Evolutionary conservation across 37 sponge, comb jelly and placozoan genomes (phyloP).

Genomic region (Chondrosia reniformis): DNA sequence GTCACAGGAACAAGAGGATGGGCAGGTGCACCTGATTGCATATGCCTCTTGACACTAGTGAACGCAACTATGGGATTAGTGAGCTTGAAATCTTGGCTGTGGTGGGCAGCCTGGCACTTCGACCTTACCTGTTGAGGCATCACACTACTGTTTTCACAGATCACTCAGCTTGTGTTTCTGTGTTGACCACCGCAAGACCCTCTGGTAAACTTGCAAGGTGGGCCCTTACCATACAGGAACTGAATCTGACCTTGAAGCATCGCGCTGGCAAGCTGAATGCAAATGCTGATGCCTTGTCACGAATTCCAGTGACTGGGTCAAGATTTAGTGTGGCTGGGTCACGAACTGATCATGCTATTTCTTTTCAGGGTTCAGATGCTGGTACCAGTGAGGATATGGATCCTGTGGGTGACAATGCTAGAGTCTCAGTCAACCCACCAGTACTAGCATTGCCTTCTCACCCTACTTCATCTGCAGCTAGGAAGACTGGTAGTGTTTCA

Average conservation of each 20-base stretch:
- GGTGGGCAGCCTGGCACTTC: slow-evolving; percentile 16
- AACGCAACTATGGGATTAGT: slow-evolving; percentile 18
- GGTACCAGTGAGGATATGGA: background rate
- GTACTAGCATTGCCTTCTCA: background rate
- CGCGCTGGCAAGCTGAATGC: slow-evolving; percentile 20
- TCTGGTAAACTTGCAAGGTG: slow-evolving; percentile 33
- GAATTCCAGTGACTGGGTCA: background rate
- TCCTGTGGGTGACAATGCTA: background rate
- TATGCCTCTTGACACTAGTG: slow-evolving; percentile 12
- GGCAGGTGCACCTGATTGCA: background rate
- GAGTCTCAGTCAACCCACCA: too few relatives aligned
- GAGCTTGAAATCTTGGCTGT: slow-evolving; percentile 39
- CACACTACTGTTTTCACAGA: slow-evolving; percentile 25
- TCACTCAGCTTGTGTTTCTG: slow-evolving; percentile 29
- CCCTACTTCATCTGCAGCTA: background rate
- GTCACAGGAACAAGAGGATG: slow-evolving; percentile 13
- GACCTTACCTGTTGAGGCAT: background rate
- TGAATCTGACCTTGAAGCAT: slow-evolving; percentile 17
- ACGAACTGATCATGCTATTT: slow-evolving; percentile 21
- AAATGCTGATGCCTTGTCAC: slow-evolving; percentile 45
- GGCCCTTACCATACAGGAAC: background rate
- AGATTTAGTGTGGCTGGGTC: slow-evolving; percentile 31
- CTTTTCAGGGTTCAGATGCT: too few relatives aligned
- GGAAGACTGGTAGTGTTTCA: too few relatives aligned
- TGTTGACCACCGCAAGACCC: slow-evolving; percentile 6